Evolutionary conservation across 2,888 invertebrate species (phyloP).

Genomic region (Punctoribates punctum): DNA sequence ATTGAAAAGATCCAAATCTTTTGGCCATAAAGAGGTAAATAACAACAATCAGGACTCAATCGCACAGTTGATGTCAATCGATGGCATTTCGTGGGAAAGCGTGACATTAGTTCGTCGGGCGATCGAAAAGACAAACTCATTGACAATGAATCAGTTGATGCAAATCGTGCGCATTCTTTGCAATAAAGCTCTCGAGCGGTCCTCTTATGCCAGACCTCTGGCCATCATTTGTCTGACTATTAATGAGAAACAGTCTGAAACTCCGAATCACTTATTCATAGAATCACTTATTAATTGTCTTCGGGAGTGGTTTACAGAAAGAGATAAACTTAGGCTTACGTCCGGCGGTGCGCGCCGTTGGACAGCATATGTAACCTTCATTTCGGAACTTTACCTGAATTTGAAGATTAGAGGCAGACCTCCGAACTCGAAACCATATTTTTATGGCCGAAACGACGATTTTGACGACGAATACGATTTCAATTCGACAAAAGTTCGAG

Average conservation of each 20-base stretch:
- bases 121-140: conserved; percentile 65
- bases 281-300: conserved; percentile 83
- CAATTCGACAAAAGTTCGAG: background rate
- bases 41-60: conserved; percentile 21
- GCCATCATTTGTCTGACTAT: conserved; percentile 80
- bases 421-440: conserved; percentile 42
- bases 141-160: conserved; percentile 72
- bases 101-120: conserved; percentile 37
- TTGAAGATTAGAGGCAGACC: conserved; percentile 61
- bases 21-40: conserved; percentile 43
- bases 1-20: conserved; percentile 48
- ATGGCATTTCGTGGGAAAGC: conserved; percentile 41
- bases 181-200: conserved; percentile 73
- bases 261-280: conserved; percentile 63
- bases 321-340: conserved; percentile 62
- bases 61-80: conserved; percentile 31
- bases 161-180: conserved; percentile 76
- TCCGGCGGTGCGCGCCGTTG: conserved; percentile 59
- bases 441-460: conserved; percentile 27
- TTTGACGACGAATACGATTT: conserved; percentile 31
- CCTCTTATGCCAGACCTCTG: conserved; percentile 73
- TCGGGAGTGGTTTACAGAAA: conserved; percentile 83
- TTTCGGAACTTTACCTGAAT: conserved; percentile 77
- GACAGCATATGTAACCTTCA: conserved; percentile 79
- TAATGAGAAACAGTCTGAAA: conserved; percentile 64